Conservation (phyloP, 2,113 vertebrate species). For the Indicator maculatus region DNA sequence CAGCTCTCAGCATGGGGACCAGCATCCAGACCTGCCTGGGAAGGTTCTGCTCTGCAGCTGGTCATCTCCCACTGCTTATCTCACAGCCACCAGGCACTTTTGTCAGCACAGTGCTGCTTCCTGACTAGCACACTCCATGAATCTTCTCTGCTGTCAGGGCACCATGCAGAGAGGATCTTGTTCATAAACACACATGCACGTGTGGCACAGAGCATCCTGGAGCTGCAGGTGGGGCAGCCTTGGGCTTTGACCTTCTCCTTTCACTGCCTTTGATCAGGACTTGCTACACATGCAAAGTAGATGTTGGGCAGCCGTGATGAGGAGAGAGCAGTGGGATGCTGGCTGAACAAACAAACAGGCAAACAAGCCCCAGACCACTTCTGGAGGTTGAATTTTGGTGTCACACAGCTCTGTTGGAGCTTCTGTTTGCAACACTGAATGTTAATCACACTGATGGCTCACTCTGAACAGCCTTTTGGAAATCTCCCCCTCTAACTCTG, state of each 20-base stretch:
- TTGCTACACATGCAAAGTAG: neutral
- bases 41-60: constrained; percentile 10
- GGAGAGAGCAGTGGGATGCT: neutral
- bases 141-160: neutral
- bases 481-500: neutral
- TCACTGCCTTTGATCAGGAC: neutral
- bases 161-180: neutral
- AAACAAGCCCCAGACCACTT: neutral
- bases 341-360: neutral
- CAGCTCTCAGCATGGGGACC: neutral
- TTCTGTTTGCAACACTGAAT: neutral
- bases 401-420: neutral
- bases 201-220: neutral
- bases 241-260: neutral
- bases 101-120: constrained; percentile 3
- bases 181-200: neutral
- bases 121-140: neutral
- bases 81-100: neutral
- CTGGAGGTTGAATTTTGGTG: neutral
- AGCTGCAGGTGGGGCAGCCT: neutral
- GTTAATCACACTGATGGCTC: neutral
- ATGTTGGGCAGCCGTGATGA: neutral
- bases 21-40: neutral
- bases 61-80: neutral
- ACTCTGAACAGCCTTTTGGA: neutral